Conservation (phyloP, 2,888 invertebrate species). For the Drosophila cracens region DNA sequence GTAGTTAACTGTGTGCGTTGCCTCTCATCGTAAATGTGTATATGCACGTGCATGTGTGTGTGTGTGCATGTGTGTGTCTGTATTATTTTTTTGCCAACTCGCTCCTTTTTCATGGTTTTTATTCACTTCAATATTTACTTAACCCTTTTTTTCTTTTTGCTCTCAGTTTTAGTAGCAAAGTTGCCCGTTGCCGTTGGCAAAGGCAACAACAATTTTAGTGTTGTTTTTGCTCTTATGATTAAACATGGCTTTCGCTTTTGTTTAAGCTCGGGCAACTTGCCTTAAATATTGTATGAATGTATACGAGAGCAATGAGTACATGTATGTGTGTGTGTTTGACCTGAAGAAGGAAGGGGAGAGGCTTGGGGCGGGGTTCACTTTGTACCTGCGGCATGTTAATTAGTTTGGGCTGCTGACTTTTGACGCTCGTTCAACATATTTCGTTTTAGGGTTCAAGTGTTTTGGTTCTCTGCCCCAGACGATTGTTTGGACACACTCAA, state of each 20-base stretch:
- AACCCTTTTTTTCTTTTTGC: constrained; percentile 75
- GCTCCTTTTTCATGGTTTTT: constrained; percentile 75
- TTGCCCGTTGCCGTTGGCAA: constrained; percentile 60
- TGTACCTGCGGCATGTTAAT: constrained; percentile 78
- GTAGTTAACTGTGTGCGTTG: constrained; percentile 66
- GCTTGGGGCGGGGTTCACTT: constrained; percentile 18
- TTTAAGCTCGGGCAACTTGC: constrained; percentile 71
- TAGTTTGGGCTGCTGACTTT: constrained; percentile 76
- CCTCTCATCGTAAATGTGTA: constrained; percentile 13
- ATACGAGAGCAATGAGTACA: constrained; percentile 11
- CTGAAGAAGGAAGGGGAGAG: not conserved
- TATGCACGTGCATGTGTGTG: constrained; percentile 24
- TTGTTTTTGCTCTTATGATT: constrained; percentile 80
- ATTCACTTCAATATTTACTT: constrained; percentile 81
- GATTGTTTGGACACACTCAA: constrained; percentile 42
- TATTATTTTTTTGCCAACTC: constrained; percentile 52
- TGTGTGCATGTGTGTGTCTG: constrained; percentile 17
- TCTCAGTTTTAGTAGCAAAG: constrained; percentile 61
- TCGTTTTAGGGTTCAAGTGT: constrained; percentile 76
- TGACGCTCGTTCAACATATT: constrained; percentile 75
- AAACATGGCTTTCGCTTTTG: constrained; percentile 80
- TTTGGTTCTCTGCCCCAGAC: constrained; percentile 27
- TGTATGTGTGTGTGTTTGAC: constrained; percentile 9
- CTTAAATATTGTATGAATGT: constrained; percentile 74
- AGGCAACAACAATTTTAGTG: constrained; percentile 62